These are phyloP conservation scores for Alosa alosa DNA, from an alignment of 2,113 vertebrate species.

Conservation along the genomic window DNA sequence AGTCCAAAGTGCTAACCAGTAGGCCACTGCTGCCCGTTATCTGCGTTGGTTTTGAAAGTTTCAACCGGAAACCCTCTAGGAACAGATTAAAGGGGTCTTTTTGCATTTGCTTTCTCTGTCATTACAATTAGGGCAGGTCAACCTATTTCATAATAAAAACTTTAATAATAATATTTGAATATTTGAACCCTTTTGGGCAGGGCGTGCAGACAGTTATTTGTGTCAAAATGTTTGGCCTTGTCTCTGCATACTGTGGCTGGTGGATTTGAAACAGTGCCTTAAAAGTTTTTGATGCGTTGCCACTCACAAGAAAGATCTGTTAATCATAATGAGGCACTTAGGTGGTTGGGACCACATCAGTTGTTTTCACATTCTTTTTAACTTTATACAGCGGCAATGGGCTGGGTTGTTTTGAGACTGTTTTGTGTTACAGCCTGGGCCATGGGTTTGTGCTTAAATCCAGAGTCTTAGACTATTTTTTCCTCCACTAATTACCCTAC, in stretches of 20 bases:
- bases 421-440: neutral
- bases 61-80: too few species aligned
- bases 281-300: neutral
- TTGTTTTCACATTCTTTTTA: neutral
- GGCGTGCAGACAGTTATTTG: too few species aligned
- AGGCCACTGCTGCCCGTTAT: too few species aligned
- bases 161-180: too few species aligned
- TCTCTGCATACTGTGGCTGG: neutral
- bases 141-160: neutral
- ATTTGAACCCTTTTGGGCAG: too few species aligned
- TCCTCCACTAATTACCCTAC: neutral
- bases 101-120: too few species aligned
- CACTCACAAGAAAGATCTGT: too few species aligned
- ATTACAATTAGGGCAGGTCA: neutral
- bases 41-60: too few species aligned
- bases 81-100: too few species aligned
- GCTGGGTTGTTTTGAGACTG: neutral
- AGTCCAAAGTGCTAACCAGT: too few species aligned
- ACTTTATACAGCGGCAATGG: neutral
- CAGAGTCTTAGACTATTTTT: neutral
- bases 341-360: conserved; percentile 1
- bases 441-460: neutral
- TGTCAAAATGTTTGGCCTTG: neutral
- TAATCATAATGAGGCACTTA: neutral
- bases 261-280: neutral